Conservation (phyloP, 2,797 vertebrate species). For the Leuciscus waleckii region DNA sequence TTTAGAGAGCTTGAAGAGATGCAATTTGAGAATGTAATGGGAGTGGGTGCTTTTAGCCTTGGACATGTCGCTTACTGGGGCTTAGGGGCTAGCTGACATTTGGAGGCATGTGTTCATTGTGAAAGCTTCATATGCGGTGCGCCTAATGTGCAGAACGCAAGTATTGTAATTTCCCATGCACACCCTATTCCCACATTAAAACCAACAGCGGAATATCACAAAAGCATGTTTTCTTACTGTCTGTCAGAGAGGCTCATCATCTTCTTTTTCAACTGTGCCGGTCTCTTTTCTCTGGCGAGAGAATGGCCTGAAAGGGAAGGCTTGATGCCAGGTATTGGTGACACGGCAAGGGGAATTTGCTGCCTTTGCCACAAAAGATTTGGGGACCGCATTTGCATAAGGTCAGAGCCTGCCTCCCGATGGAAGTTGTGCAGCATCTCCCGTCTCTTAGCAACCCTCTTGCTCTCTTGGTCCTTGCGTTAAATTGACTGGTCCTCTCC, state of each 20-base stretch:
- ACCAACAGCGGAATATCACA: constrained; percentile 34
- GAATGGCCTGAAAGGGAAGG: constrained; percentile 87
- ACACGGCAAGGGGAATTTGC: constrained; percentile 86
- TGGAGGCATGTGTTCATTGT: constrained; percentile 70
- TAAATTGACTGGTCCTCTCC: constrained; percentile 94
- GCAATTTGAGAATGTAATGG: constrained; percentile 74
- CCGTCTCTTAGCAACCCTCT: constrained; percentile 99
- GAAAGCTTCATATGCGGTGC: constrained; percentile 75
- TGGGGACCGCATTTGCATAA: constrained; percentile 97
- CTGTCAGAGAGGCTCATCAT: constrained; percentile 53
- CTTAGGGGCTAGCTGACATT: constrained; percentile 76
- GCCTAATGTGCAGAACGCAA: constrained; percentile 70
- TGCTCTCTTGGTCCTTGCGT: constrained; percentile 88
- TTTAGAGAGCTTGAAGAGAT: constrained; percentile 74
- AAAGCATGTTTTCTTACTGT: constrained; percentile 45
- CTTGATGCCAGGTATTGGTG: constrained; percentile 91
- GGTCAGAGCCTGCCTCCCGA: constrained; percentile 94
- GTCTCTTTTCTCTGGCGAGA: constrained; percentile 74
- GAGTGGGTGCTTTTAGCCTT: constrained; percentile 65
- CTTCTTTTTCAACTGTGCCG: constrained; percentile 74
- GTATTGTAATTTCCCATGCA: constrained; percentile 70
- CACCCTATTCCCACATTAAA: constrained; percentile 39
- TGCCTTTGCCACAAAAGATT: constrained; percentile 89
- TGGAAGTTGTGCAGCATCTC: constrained; percentile 95
- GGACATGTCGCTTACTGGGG: constrained; percentile 70